Percentiles rank a stretch among this genome's conserved stretches.
These are phyloP conservation scores for Leptinotarsa rubiginosa DNA, from an alignment of 2,888 invertebrate species.

Conservation along the genomic window DNA sequence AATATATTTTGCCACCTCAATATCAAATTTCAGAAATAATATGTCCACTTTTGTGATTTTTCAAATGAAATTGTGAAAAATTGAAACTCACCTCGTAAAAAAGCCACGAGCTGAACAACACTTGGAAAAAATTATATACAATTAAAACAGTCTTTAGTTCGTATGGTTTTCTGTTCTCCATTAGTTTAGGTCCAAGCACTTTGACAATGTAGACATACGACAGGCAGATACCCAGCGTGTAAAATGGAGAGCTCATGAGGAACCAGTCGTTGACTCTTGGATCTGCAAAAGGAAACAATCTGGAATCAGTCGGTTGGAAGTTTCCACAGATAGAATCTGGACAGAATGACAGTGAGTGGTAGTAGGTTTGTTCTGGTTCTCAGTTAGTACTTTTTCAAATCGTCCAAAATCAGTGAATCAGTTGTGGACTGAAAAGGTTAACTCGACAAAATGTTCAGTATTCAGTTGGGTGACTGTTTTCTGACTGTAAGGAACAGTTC, in stretches of 20 bases:
- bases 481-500: too few relatives aligned
- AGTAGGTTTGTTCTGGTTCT: too few relatives aligned
- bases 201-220: constrained; percentile 87
- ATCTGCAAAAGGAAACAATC: constrained; percentile 72
- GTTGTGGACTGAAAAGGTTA: too few relatives aligned
- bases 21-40: too few relatives aligned
- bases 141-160: constrained; percentile 83
- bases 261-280: constrained; percentile 89
- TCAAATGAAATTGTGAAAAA: not conserved
- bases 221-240: constrained; percentile 85
- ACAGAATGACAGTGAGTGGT: too few relatives aligned
- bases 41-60: not conserved
- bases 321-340: not conserved
- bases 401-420: too few relatives aligned
- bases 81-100: constrained; percentile 86
- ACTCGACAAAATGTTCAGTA: too few relatives aligned
- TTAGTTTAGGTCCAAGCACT: constrained; percentile 84
- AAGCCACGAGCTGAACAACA: constrained; percentile 89
- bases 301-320: not conserved
- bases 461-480: too few relatives aligned
- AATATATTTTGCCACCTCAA: too few relatives aligned
- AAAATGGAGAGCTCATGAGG: constrained; percentile 90
- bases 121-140: constrained; percentile 90
- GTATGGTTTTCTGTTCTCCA: constrained; percentile 91
- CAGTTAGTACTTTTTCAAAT: too few relatives aligned